Evolutionary conservation across 2,113 vertebrate species (phyloP).

Genomic region (Peromyscus polionotus): DNA sequence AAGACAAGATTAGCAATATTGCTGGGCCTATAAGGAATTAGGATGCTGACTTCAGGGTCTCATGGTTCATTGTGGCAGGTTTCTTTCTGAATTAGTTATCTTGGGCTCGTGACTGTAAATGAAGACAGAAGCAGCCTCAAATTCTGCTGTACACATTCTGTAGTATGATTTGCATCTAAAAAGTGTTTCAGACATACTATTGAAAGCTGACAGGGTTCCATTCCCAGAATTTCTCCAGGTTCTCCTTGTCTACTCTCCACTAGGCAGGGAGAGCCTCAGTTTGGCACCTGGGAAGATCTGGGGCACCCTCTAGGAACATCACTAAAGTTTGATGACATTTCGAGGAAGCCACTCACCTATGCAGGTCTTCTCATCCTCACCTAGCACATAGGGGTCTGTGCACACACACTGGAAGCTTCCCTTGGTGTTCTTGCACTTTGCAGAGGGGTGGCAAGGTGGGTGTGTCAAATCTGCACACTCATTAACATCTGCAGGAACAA

Average conservation of each 20-base stretch:
- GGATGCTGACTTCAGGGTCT: background rate
- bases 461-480: constrained; percentile 85
- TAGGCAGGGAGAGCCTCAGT: background rate
- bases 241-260: background rate
- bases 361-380: constrained; percentile 84
- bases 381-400: constrained; percentile 76
- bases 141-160: background rate
- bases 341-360: constrained; percentile 67
- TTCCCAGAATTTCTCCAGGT: background rate
- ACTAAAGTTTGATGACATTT: no score
- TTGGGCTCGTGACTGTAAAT: background rate
- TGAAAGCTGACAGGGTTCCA: background rate
- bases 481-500: constrained; percentile 84
- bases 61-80: background rate
- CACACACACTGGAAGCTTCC: constrained; percentile 86
- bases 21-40: background rate
- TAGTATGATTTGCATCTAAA: background rate
- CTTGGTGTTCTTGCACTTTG: constrained; percentile 86
- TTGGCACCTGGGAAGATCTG: background rate
- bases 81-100: background rate
- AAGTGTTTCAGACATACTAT: background rate
- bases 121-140: background rate
- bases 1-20: background rate
- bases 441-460: constrained; percentile 85
- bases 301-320: no score